These are phyloP conservation scores for Anguilla anguilla DNA, from an alignment of 2,797 vertebrate genomes.

Conservation along the genomic window DNA sequence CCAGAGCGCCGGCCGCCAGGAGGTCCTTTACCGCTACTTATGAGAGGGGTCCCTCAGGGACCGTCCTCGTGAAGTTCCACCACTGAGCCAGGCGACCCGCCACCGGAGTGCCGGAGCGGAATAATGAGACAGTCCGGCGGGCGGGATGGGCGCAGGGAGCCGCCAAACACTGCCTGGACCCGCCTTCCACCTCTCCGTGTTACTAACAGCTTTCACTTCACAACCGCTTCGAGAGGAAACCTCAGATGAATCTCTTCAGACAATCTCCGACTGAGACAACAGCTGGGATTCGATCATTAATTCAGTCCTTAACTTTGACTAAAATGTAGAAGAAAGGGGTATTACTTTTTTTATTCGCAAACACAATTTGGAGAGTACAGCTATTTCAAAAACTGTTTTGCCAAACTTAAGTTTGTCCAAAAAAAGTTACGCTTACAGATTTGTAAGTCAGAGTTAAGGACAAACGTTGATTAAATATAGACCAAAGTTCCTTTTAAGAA, in stretches of 20 bases:
- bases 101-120: conserved; percentile 9
- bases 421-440: neutral
- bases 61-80: conserved; percentile 15
- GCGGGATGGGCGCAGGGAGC: neutral
- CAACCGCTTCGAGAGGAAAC: neutral
- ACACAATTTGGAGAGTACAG: neutral
- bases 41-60: conserved; percentile 34
- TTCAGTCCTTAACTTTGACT: neutral
- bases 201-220: neutral
- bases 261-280: neutral
- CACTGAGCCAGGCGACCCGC: conserved; percentile 9
- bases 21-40: conserved; percentile 37
- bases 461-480: neutral
- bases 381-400: neutral
- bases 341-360: no score
- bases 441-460: neutral
- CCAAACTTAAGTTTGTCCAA: neutral
- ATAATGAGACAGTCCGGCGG: conserved; percentile 27
- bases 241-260: neutral
- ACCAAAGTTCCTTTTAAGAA: neutral
- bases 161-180: neutral
- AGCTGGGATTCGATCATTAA: neutral
- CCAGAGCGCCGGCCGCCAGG: conserved; percentile 24
- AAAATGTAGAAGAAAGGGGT: neutral
- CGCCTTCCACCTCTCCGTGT: neutral